A percentile compares a stretch with the other conserved stretches of the same genome.
Evolutionary conservation across 1,140 invertebrate genomes (phyloP).

Genomic region (Stenopsyche tienmushanensis): DNA sequence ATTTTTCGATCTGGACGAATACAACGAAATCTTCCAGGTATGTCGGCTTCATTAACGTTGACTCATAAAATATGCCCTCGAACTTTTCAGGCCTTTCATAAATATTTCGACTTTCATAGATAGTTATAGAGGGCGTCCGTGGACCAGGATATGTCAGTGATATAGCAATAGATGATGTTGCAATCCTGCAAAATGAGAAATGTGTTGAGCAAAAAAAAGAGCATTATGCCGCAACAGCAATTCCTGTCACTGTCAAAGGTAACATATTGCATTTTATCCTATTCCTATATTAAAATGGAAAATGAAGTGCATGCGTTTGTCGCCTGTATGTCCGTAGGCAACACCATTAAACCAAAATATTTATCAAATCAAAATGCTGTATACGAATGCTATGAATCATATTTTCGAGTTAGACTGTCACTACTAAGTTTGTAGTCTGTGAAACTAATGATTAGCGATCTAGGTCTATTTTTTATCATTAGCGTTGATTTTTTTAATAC

Average conservation of each 20-base stretch:
- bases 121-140: slow-evolving; percentile 70
- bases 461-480: no score
- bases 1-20: slow-evolving; percentile 55
- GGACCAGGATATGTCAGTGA: slow-evolving; percentile 68
- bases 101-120: slow-evolving; percentile 58
- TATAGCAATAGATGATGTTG: slow-evolving; percentile 74
- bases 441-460: no score
- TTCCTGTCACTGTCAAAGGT: slow-evolving; percentile 5
- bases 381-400: no score
- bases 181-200: slow-evolving; percentile 58
- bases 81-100: neutral
- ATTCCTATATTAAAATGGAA: no score
- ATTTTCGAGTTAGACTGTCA: no score
- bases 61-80: neutral
- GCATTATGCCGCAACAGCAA: slow-evolving; percentile 19
- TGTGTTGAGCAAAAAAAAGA: slow-evolving; percentile 43
- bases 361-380: no score
- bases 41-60: slow-evolving; percentile 1
- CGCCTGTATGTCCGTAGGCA: no score
- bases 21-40: slow-evolving; percentile 65
- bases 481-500: no score
- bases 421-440: no score
- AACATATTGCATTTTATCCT: slow-evolving; percentile 4
- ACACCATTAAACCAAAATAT: no score
- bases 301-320: no score